Percentiles rank a stretch among this genome's conserved stretches.
phyloP scores from a whole-genome alignment of 2,797 vertebrate species.

The Etheostoma perlongum region DNA sequence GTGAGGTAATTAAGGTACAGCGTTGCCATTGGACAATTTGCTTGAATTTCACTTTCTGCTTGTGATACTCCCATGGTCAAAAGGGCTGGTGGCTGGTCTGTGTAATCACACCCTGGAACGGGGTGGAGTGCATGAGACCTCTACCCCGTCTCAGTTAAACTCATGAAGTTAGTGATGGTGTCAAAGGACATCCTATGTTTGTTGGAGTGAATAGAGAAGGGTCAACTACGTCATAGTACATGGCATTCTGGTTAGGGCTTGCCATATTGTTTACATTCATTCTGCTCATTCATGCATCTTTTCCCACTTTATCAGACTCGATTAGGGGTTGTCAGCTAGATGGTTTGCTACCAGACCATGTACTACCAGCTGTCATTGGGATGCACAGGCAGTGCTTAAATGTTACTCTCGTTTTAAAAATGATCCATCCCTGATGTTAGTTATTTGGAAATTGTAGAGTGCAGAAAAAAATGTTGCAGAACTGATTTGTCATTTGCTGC shows the following conservation, averaged over 20 bases:
- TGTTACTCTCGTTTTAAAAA: background rate
- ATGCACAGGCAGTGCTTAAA: background rate
- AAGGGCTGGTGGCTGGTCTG: no score
- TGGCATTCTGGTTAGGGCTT: no score
- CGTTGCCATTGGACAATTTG: slow-evolving; percentile 17
- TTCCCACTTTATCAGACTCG: background rate
- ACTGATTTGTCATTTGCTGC: slow-evolving; percentile 36
- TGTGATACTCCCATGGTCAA: background rate
- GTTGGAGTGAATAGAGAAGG: background rate
- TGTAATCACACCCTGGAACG: background rate
- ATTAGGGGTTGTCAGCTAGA: background rate
- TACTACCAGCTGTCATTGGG: slow-evolving; percentile 2
- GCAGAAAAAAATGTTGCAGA: background rate
- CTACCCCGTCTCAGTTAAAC: slow-evolving; percentile 1
- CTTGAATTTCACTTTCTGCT: slow-evolving; percentile 21
- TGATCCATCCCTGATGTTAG: background rate
- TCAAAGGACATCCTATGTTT: background rate
- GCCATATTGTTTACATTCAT: no score
- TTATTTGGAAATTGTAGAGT: slow-evolving; percentile 18
- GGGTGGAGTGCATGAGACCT: background rate
- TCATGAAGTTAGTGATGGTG: background rate
- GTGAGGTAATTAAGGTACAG: background rate
- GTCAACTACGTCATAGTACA: no score
- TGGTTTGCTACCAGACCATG: background rate
- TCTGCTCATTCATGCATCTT: background rate